Conservation (phyloP, 2,797 vertebrate species). For the Platyrinchus mystaceus region DNA sequence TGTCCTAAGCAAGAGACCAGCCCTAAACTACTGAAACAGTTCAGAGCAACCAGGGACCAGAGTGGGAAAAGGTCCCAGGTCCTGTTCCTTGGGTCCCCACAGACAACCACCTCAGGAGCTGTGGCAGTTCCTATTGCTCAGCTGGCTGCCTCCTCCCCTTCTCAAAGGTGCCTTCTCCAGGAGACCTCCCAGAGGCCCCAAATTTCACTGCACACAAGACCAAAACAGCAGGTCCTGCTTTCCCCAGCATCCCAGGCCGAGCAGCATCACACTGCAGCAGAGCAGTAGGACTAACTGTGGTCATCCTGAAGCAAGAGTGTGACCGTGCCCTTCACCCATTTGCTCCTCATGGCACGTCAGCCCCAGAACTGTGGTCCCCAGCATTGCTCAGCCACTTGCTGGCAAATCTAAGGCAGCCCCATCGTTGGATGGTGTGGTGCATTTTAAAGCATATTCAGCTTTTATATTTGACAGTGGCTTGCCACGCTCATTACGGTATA, state of each 20-base stretch:
- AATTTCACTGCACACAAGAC: background rate
- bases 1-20: background rate
- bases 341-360: fast-evolving
- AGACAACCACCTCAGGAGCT: background rate
- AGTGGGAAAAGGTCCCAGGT: background rate
- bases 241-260: no score
- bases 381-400: background rate
- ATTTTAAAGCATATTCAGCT: background rate
- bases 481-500: background rate
- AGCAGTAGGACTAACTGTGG: background rate
- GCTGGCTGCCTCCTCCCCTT: background rate
- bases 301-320: fast-evolving
- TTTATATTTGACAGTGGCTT: background rate
- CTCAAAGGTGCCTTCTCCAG: background rate
- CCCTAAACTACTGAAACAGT: background rate
- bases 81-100: background rate
- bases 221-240: background rate
- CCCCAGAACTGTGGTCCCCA: fast-evolving
- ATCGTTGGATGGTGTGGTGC: fast-evolving
- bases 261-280: background rate
- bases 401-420: background rate
- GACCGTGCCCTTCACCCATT: fast-evolving
- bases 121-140: background rate
- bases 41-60: background rate
- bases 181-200: background rate